Conservation (phyloP, 2,797 vertebrate species). For the Knipowitschia caucasica region DNA sequence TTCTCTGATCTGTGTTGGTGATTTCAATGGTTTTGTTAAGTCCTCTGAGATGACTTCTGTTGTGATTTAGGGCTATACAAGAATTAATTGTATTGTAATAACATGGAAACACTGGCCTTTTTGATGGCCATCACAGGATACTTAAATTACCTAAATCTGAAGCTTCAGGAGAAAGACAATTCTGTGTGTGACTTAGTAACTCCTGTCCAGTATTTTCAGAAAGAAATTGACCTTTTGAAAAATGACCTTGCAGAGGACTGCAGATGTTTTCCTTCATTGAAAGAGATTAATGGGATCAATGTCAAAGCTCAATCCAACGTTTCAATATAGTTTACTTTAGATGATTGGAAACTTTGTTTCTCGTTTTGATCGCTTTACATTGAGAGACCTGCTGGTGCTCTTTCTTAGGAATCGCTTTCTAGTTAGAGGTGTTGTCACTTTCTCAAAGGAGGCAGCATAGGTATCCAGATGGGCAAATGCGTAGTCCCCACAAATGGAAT, state of each 20-base stretch:
- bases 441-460: background rate
- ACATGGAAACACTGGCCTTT: too few species aligned
- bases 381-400: background rate
- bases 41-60: too few species aligned
- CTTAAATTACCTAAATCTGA: conserved; percentile 22
- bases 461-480: background rate
- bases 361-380: background rate
- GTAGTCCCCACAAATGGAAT: background rate
- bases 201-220: conserved; percentile 16
- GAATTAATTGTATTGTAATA: too few species aligned
- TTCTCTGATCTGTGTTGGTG: too few species aligned
- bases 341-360: background rate
- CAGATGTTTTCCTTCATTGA: conserved; percentile 4
- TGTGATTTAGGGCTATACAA: too few species aligned
- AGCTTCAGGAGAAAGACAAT: conserved; percentile 10
- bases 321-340: too few species aligned
- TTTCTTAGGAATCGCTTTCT: background rate
- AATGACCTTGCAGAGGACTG: conserved; percentile 6
- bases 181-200: background rate
- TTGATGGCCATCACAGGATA: too few species aligned
- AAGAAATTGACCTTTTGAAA: conserved; percentile 3
- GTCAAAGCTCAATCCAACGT: background rate
- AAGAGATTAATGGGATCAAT: background rate
- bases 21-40: too few species aligned
- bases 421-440: too few species aligned